Evolutionary conservation across 2,888 invertebrate genomes (phyloP), one percentile per base, ranked within the genome.

Genomic region (Scaptodrosophila latifasciaeformis): DNA sequence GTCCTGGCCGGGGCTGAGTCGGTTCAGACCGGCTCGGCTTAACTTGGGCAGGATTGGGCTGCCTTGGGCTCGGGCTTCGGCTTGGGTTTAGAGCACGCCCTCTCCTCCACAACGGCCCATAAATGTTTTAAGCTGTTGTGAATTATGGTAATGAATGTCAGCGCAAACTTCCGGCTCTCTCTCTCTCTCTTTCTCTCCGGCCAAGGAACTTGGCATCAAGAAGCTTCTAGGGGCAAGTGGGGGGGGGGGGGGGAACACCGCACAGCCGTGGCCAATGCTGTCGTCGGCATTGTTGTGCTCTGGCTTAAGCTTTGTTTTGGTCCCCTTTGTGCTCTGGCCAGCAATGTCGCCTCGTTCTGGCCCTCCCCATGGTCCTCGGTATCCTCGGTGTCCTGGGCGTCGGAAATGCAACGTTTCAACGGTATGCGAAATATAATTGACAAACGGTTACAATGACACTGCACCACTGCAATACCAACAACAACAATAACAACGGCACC

Each of bases 111-210:
- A n/a, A n/a, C 64, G 67, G 70, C 75, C 61, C 72, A 75, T 70
- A 70, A 71, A 72, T 77, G 76, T 77, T 74, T 70, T 63, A 76
- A 75, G 76, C 75, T 72, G 69, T 72, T 76, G 77, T 76, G 70
- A 72, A 75, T 76, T 76, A 76, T 76, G 76, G 71, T 76, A 76
- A 75, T 76, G 70, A 77, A 77, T 76, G 76, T 76, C 76, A 75
- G 76, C 63, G 59, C 76, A 64, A 76, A 76, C 74, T 75, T 76
- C 74, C 74, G 74, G 64, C 37, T 17, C 35, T 27, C 5, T 10
- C 13, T 15, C 42, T 40, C 13, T 24, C 17, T n/a, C 29, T 12
- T 13, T 7, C 18, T 35, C 37, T n/a, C 10, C 27, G 5, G 9
- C 9, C 27, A 9, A 6, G 5, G 27, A 6, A 5, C 27, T 27